Conservation (phyloP, 2,113 vertebrate species). For the Heterotis niloticus region DNA sequence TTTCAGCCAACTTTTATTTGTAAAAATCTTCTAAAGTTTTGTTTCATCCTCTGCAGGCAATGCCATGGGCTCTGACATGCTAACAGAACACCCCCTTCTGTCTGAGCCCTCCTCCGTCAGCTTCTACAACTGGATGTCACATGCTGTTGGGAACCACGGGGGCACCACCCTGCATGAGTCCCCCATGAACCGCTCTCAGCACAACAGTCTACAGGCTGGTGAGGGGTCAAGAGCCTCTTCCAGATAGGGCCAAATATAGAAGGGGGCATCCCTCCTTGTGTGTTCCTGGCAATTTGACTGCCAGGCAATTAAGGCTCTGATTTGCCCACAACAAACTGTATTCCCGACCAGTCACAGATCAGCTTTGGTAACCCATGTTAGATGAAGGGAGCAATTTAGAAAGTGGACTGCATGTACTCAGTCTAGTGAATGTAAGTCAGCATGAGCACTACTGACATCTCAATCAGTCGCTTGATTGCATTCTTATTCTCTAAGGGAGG, state of each 20-base stretch:
- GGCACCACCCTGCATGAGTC: constrained; percentile 80
- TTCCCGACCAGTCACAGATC: background rate
- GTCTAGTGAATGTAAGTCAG: background rate
- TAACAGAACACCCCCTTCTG: constrained; percentile 90
- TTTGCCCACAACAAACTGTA: background rate
- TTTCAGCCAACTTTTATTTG: background rate
- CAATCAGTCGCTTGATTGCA: background rate
- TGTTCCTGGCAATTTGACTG: background rate
- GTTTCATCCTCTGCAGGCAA: constrained; percentile 63
- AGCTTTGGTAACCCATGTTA: background rate
- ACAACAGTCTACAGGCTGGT: constrained; percentile 92
- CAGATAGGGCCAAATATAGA: background rate
- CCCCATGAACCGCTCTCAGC: constrained; percentile 75
- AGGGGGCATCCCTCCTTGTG: no score
- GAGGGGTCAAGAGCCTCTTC: constrained; percentile 29
- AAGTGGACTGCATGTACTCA: background rate
- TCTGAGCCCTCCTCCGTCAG: constrained; percentile 92
- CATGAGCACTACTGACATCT: background rate
- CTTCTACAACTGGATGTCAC: constrained; percentile 99
- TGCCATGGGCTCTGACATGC: constrained; percentile 77
- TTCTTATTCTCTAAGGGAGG: no score
- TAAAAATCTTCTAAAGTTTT: background rate
- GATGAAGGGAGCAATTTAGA: background rate
- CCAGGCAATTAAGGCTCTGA: no score
- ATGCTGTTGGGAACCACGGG: constrained; percentile 87